Percentiles rank a stretch among this genome's conserved stretches.
phyloP scores from a whole-genome alignment of 1,140 invertebrate genomes.

The Microplitis mediator region DNA sequence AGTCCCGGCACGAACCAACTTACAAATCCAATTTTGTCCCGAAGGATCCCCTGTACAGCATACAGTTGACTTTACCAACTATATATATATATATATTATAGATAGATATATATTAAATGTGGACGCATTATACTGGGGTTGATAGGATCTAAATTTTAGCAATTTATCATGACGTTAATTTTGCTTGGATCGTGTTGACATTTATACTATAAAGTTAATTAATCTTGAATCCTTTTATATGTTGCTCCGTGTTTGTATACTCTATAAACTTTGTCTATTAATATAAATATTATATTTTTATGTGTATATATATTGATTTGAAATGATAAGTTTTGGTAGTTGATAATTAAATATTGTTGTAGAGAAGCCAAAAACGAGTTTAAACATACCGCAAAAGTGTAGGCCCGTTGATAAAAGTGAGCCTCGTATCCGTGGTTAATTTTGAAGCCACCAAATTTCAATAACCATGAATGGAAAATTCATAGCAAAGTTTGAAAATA shows the following conservation, averaged over 20 bases:
- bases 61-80: neutral
- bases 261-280: neutral
- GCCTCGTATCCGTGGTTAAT: neutral
- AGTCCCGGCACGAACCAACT: slow-evolving; percentile 29
- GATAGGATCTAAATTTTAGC: slow-evolving; percentile 28
- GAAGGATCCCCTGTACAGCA: neutral
- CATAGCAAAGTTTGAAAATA: neutral
- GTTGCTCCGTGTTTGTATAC: neutral
- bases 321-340: neutral
- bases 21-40: slow-evolving; percentile 42
- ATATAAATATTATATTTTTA: no score
- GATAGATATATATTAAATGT: neutral
- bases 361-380: no score
- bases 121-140: neutral
- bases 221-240: slow-evolving; percentile 6
- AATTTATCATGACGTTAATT: slow-evolving; percentile 28
- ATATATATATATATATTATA: neutral
- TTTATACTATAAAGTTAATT: slow-evolving; percentile 17
- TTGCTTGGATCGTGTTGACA: neutral
- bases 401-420: neutral
- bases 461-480: neutral
- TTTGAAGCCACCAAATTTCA: neutral
- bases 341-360: no score
- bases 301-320: no score
- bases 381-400: no score